Evolutionary conservation across 1,140 invertebrate genomes (phyloP).

Genomic region (Chymomyza costata): DNA sequence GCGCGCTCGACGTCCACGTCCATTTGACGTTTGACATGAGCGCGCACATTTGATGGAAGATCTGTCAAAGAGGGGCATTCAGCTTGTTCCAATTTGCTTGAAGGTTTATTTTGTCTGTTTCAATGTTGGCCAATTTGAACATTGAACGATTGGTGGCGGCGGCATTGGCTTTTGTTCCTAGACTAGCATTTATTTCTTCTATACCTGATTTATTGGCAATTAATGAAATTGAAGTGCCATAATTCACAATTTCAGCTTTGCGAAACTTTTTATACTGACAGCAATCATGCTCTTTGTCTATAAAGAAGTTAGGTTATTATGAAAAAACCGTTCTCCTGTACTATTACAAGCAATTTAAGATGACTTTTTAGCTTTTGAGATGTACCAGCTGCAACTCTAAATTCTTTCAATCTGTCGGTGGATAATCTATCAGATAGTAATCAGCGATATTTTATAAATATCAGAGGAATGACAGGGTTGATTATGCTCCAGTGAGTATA

Average conservation of each 20-base stretch:
- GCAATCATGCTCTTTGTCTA: too few species aligned
- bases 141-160: slow-evolving; percentile 67
- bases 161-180: slow-evolving; percentile 67
- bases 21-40: slow-evolving; percentile 68
- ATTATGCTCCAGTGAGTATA: too few species aligned
- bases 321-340: too few species aligned
- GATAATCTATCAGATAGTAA: too few species aligned
- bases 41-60: slow-evolving; percentile 63
- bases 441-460: too few species aligned
- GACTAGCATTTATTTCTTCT: slow-evolving; percentile 32
- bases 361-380: too few species aligned
- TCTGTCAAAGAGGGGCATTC: slow-evolving; percentile 61
- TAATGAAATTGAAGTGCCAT: slow-evolving; percentile 74
- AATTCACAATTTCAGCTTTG: slow-evolving; percentile 29
- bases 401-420: too few species aligned
- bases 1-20: slow-evolving; percentile 38
- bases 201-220: slow-evolving; percentile 73
- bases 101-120: slow-evolving; percentile 63
- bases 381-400: too few species aligned
- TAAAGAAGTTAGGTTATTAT: too few species aligned
- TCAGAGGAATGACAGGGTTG: too few species aligned
- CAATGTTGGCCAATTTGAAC: slow-evolving; percentile 69
- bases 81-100: slow-evolving; percentile 57
- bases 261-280: too few species aligned
- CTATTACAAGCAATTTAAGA: too few species aligned